These are phyloP conservation scores for Caradrina kadenii DNA, from an alignment of 2,888 invertebrate species.

Conservation along the genomic window DNA sequence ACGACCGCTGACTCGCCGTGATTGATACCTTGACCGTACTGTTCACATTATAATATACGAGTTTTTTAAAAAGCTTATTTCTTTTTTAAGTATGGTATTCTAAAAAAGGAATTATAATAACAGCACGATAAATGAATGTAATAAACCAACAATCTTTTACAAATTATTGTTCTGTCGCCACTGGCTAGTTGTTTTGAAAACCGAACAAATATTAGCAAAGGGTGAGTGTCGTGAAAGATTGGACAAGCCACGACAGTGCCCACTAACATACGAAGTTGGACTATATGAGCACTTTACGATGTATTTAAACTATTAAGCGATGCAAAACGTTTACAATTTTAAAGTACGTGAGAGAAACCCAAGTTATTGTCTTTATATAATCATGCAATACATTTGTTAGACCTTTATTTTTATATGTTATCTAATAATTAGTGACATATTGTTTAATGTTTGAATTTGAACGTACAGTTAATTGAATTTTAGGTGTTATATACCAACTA, in stretches of 20 bases:
- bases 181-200: constrained; percentile 14
- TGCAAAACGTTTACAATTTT: not conserved
- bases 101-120: not conserved
- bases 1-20: constrained; percentile 10
- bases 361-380: too few species aligned
- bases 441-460: too few species aligned
- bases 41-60: constrained; percentile 2
- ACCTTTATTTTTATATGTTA: too few species aligned
- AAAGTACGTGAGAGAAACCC: too few species aligned
- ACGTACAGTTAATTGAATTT: too few species aligned
- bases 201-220: constrained; percentile 13
- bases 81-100: not conserved
- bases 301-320: not conserved
- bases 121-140: not conserved
- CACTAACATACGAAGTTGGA: not conserved
- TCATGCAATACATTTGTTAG: too few species aligned
- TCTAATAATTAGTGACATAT: too few species aligned
- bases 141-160: not conserved
- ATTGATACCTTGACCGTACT: constrained; percentile 36
- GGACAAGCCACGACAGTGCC: not conserved
- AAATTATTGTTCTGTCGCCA: too few species aligned
- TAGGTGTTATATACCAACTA: too few species aligned
- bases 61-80: not conserved
- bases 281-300: not conserved
- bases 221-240: not conserved